Base-by-base conservation (phyloP, 1,140 invertebrate genomes). In the Elysia chlorotica region DNA sequence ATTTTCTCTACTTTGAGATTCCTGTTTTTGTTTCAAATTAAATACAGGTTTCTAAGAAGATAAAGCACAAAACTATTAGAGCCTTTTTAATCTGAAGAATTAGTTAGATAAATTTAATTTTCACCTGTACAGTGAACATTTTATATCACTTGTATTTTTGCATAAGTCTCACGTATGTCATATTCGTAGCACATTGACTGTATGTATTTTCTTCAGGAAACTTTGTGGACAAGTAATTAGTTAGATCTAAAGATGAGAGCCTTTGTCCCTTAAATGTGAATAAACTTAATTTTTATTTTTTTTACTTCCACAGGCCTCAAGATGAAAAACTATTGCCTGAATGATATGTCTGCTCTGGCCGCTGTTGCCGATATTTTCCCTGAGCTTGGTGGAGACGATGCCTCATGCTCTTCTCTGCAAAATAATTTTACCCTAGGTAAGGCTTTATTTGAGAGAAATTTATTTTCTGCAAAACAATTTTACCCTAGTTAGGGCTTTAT, bases 341-440 rank as follows among this genome's bases (percentile, higher is more conserved):
- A 74, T n/a, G 74, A 72, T 23, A 35, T 57, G 53, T 61, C 65
- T 14, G 82, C 80, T 14, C 67, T 79, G 1, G 61, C 71, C 37
- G 71, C 57, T 37, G 78, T 80, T 23, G 68, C 73, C 28, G 62
- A 73, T 6, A 30, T 81, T 28, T 83, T 80, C 59, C 79, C 81
- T 59, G 73, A 80, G n/a, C 73, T 84, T 19, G 56, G 41, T 17
- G 31, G 76, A 1, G 68, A 76, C 21, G 33, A 65, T 23, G 65
- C 54, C 2, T 66, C 78, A n/a, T 84, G 79, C 72, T 70, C 53
- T 0, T 14, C 28, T 3, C 54, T 65, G 30, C 69, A 65, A 23
- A 48, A 73, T 28, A 75, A 78, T 61, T 33, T 83, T 2, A 78
- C 82, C 30, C 69, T 84, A 23, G 82, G 83, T 83, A 73, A 76